Conservation (phyloP, 2,113 vertebrate species). For the Orthonyx spaldingii region DNA sequence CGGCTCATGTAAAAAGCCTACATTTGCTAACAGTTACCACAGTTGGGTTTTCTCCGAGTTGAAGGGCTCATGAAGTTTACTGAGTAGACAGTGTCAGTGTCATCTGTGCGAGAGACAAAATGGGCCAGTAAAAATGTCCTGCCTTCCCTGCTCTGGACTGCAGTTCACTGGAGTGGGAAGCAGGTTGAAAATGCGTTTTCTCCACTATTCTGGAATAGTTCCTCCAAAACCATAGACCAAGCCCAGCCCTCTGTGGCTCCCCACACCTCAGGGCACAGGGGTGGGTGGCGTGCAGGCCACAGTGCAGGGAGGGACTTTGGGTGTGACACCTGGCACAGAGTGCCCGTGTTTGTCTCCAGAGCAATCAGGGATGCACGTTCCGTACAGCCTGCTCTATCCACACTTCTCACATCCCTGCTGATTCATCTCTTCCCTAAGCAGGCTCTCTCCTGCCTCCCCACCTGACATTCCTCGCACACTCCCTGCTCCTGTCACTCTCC, state of each 20-base stretch:
- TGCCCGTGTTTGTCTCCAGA: neutral
- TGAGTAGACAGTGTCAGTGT: neutral
- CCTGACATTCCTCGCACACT: neutral
- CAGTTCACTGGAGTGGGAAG: neutral
- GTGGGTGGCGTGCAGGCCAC: rapidly evolving
- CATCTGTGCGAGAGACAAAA: neutral
- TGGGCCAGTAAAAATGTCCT: neutral
- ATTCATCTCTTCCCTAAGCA: neutral
- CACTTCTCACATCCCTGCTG: neutral
- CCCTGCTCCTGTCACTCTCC: neutral
- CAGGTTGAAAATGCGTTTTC: neutral
- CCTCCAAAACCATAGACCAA: neutral
- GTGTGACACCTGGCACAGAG: neutral
- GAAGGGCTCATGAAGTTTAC: neutral
- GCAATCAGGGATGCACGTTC: neutral
- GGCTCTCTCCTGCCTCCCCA: neutral
- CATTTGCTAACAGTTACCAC: neutral
- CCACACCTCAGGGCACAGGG: neutral
- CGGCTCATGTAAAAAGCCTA: neutral
- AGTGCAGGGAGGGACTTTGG: neutral
- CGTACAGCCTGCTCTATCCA: neutral
- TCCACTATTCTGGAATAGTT: neutral
- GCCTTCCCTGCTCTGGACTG: neutral
- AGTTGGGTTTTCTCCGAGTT: neutral
- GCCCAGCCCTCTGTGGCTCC: neutral